Conservation (phyloP, 2,113 vertebrate genomes). For the Oncorhynchus clarkii region DNA sequence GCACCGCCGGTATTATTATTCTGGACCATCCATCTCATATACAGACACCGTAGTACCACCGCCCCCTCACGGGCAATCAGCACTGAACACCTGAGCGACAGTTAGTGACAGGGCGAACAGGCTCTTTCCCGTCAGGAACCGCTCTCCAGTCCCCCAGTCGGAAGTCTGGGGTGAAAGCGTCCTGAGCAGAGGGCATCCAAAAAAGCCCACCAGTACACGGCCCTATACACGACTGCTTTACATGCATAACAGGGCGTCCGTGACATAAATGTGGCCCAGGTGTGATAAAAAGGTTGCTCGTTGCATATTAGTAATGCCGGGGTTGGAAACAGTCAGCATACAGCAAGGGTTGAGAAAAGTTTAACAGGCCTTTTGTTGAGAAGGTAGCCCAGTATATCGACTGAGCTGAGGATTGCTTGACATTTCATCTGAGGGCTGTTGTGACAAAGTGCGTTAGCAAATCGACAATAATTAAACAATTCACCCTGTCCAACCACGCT, state of each 20-base stretch:
- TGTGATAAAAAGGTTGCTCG: constrained; percentile 18
- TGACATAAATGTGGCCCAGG: constrained; percentile 33
- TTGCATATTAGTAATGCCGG: neutral
- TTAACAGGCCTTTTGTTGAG: neutral
- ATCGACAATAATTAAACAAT: neutral
- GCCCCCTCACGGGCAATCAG: constrained; percentile 28
- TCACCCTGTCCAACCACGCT: neutral
- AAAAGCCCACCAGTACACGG: constrained; percentile 32
- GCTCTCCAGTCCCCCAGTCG: constrained; percentile 60
- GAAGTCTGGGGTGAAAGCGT: constrained; percentile 64
- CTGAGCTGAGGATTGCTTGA: neutral
- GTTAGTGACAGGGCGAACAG: constrained; percentile 36
- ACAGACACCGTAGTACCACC: constrained; percentile 21
- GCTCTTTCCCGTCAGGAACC: constrained; percentile 53
- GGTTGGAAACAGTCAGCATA: neutral
- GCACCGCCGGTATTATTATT: constrained; percentile 20
- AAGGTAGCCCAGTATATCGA: neutral
- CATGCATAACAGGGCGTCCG: neutral
- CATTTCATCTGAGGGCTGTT: neutral
- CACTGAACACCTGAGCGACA: constrained; percentile 57
- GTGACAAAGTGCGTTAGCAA: neutral
- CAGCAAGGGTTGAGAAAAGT: neutral
- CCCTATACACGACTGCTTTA: constrained; percentile 30
- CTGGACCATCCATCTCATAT: constrained; percentile 29
- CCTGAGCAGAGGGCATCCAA: constrained; percentile 53